Evolutionary conservation across 2,888 invertebrate species (phyloP), one percentile per base, ranked within the genome.

Genomic region (Megamerina dolium): DNA sequence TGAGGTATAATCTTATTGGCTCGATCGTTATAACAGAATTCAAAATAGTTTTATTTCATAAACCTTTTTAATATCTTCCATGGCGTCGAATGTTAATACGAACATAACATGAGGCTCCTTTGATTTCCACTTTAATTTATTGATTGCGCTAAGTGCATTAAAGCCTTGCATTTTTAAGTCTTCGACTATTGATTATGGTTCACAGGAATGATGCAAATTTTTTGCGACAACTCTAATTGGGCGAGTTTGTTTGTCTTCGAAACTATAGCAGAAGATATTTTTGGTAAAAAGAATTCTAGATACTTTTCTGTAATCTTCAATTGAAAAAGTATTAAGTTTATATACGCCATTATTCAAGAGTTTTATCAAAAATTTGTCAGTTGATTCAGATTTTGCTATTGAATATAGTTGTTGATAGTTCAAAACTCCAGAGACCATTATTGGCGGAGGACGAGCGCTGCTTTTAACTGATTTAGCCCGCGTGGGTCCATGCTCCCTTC

Each of bases 151-250:
- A 6, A 43, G 3, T 3, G 14, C 31, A 13, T 41, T 41, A 20
- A 36, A 37, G n/a, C 19, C 42, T 32, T 42, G 36, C 3, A 3
- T 20, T 42, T 42, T 30, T 20, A 42, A 17, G 20, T 42, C 42
- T 29, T 14, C 42, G 4, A 42, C 20, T 14, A 42, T 42, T 3
- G 16, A 18, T 12, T 18, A 23, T n/a, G 42, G 26, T 16, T 20
- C 14, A 21, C 36, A 42, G 9, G 42, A 42, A 23, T 42, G 31
- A n/a, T 38, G 38, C 18, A 38, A 30, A n/a, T 38, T 38, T 38
- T 38, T 38, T 17, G 30, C 18, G 8, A 38, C 30, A 19, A 30
- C 30, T 18, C 5, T 16, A 18, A 30, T 30, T 38, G 30, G 30
- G 3, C 30, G 16, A 5, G 29, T 30, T 29, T 30, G 29, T 20